Percentiles rank a stretch among this genome's conserved stretches.
phyloP scores from a whole-genome alignment of 2,888 invertebrate genomes.

The Torymus auratus region DNA sequence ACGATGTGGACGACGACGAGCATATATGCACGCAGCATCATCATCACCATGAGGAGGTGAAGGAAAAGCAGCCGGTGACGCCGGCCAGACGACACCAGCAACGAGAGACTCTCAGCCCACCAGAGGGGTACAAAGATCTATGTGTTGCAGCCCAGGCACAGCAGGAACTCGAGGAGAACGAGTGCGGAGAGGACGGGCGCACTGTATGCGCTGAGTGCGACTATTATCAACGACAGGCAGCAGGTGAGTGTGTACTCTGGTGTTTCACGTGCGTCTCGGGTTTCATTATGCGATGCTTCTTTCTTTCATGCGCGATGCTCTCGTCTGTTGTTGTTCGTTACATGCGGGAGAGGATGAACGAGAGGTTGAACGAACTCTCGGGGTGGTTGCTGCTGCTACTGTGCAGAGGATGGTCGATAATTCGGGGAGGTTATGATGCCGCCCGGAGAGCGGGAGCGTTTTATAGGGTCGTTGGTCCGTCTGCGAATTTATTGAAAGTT shows the following conservation, averaged over 20 bases:
- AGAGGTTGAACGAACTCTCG: no score
- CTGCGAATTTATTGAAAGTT: no score
- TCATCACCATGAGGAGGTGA: slow-evolving; percentile 23
- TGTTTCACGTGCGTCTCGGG: no score
- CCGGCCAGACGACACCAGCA: slow-evolving; percentile 63
- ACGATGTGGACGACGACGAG: slow-evolving; percentile 62
- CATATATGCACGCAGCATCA: slow-evolving; percentile 14
- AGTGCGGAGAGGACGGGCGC: slow-evolving; percentile 68
- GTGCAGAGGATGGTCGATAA: no score
- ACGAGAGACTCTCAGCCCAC: slow-evolving; percentile 91
- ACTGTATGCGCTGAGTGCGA: slow-evolving; percentile 82
- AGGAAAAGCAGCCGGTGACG: slow-evolving; percentile 20
- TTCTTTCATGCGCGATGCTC: no score
- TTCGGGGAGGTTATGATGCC: no score
- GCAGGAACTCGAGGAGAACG: slow-evolving; percentile 72
- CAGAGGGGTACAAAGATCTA: slow-evolving; percentile 94
- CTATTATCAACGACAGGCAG: slow-evolving; percentile 76
- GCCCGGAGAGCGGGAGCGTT: no score
- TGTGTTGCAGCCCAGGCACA: slow-evolving; percentile 77
- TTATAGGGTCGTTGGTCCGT: no score
- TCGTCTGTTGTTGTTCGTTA: no score
- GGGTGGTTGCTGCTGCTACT: no score
- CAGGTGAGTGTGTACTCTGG: slow-evolving; percentile 76
- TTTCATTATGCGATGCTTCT: no score
- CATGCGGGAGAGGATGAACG: no score